phyloP scores from a whole-genome alignment of 2,888 invertebrate genomes.

The Chloroclysta siterata region DNA sequence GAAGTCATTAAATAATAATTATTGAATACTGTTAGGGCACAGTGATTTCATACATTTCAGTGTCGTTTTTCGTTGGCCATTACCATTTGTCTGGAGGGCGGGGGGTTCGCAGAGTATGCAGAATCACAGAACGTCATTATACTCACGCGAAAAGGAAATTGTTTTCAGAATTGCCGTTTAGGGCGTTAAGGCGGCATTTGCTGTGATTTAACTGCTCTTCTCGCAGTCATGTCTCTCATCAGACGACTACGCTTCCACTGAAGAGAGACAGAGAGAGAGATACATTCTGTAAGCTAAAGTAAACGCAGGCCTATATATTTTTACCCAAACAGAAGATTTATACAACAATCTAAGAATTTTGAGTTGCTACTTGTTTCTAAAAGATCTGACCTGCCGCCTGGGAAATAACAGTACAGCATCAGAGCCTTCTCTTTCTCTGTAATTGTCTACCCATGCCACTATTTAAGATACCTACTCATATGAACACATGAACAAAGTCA shows the following conservation, averaged over 20 bases:
- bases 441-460: too few species aligned
- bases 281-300: neutral
- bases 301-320: too few species aligned
- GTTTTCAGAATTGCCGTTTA: conserved; percentile 23
- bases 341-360: too few species aligned
- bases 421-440: too few species aligned
- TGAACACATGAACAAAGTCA: too few species aligned
- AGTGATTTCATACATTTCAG: neutral
- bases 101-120: conserved; percentile 2
- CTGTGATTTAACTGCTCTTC: conserved; percentile 14
- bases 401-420: too few species aligned
- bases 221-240: conserved; percentile 7
- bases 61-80: neutral
- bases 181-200: conserved; percentile 10
- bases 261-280: neutral
- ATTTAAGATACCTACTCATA: too few species aligned
- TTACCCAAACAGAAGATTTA: too few species aligned
- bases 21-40: neutral
- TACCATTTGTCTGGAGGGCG: conserved; percentile 6
- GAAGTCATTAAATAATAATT: neutral
- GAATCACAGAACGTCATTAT: conserved; percentile 19
- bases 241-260: neutral
- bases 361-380: too few species aligned
- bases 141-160: conserved; percentile 22
- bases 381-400: too few species aligned